Conservation (phyloP, 92 coral and sea anemone genomes). For the Ricordea florida region DNA sequence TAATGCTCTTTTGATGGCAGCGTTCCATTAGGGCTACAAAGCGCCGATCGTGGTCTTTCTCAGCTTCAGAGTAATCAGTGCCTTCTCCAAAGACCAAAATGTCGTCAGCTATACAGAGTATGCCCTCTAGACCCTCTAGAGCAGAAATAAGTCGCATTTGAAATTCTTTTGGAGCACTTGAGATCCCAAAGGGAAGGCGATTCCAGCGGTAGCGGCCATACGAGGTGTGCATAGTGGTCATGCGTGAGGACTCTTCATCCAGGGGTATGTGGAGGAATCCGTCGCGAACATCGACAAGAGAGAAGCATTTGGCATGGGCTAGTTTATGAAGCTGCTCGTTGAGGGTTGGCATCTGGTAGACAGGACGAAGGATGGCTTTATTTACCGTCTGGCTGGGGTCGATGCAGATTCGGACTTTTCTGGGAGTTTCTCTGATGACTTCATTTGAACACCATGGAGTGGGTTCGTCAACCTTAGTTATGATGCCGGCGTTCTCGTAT, state of each 20-base stretch:
- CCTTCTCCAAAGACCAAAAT: not conserved
- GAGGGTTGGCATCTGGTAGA: conserved; percentile 46
- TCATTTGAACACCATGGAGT: conserved; percentile 62
- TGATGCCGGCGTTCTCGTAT: conserved; percentile 39
- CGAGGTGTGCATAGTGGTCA: conserved; percentile 62
- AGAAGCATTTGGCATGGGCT: conserved; percentile 45
- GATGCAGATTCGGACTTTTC: conserved; percentile 59
- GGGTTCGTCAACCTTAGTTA: conserved; percentile 48
- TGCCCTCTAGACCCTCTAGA: conserved; percentile 39
- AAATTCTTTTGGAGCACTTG: not conserved
- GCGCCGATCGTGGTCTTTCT: conserved; percentile 20
- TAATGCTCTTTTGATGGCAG: conserved; percentile 36
- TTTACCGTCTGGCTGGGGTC: conserved; percentile 61
- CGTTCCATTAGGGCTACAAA: conserved; percentile 62
- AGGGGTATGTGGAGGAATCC: conserved; percentile 41
- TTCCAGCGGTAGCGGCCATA: conserved; percentile 54
- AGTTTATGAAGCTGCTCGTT: conserved; percentile 54
- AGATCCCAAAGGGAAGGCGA: conserved; percentile 62
- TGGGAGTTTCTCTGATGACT: conserved; percentile 50
- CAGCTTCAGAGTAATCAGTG: not conserved
- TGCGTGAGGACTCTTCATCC: conserved; percentile 40
- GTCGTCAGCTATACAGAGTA: conserved; percentile 39
- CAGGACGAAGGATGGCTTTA: conserved; percentile 53
- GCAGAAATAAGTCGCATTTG: not conserved
- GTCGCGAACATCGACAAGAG: conserved; percentile 25